Evolutionary conservation across 2,113 vertebrate genomes (phyloP).

Genomic region (Trochalopteron elliotii): DNA sequence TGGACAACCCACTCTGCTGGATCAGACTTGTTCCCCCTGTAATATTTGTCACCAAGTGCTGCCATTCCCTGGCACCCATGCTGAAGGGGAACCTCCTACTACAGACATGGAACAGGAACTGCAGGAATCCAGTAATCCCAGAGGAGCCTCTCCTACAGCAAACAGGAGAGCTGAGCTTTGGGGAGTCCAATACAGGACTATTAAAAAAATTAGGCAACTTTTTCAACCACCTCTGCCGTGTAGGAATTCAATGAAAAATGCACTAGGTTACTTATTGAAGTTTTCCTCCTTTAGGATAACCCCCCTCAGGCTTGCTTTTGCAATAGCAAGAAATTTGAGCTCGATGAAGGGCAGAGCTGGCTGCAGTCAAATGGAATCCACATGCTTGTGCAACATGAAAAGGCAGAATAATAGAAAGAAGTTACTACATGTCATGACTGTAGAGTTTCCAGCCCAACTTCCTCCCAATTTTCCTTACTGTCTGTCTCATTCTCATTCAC

Average conservation of each 20-base stretch:
- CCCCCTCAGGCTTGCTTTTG: constrained; percentile 19
- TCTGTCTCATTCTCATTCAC: constrained; percentile 61
- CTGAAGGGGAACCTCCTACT: background rate
- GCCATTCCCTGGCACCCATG: background rate
- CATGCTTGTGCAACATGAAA: constrained; percentile 51
- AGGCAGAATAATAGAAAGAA: constrained; percentile 56
- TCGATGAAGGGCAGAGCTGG: constrained; percentile 35
- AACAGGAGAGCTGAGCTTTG: background rate
- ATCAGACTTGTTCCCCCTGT: background rate
- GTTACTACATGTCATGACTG: constrained; percentile 57
- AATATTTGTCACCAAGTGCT: background rate
- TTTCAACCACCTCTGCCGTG: rapidly evolving
- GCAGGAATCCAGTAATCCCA: background rate
- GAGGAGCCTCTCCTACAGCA: background rate
- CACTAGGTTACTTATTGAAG: background rate
- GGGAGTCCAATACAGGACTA: background rate
- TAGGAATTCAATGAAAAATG: background rate
- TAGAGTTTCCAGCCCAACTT: constrained; percentile 55
- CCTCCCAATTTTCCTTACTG: constrained; percentile 42
- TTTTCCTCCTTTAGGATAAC: constrained; percentile 4
- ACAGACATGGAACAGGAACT: background rate
- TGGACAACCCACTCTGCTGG: background rate
- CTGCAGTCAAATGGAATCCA: constrained; percentile 58
- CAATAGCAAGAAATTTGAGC: constrained; percentile 43
- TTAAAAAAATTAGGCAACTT: background rate